These are phyloP conservation scores for Himalopsyche kuldschensis DNA, from an alignment of 2,888 invertebrate genomes.

Conservation along the genomic window DNA sequence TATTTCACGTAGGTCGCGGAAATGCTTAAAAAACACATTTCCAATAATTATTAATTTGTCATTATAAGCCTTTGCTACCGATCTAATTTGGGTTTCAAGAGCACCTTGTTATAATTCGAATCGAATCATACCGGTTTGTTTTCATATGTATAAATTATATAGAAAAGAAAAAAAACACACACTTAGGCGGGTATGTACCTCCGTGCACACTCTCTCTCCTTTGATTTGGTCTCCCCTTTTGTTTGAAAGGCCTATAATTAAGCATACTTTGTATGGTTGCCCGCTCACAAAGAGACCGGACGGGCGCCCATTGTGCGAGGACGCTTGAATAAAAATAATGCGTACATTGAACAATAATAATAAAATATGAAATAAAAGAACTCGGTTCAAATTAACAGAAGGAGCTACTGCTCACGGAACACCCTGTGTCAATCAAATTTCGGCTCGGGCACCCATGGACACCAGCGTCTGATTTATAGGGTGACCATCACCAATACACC, in stretches of 20 bases:
- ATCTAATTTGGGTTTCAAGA: not conserved
- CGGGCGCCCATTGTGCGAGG: constrained; percentile 30
- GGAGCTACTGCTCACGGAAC: constrained; percentile 28
- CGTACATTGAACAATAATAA: constrained; percentile 2
- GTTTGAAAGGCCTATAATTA: constrained; percentile 32
- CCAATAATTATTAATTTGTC: no score
- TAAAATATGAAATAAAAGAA: constrained; percentile 31
- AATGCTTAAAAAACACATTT: no score
- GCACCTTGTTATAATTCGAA: not conserved
- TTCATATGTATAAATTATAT: not conserved
- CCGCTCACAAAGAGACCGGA: constrained; percentile 33
- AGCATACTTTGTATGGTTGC: constrained; percentile 18
- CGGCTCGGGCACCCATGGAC: constrained; percentile 5
- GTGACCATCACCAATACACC: not conserved
- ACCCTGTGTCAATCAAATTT: constrained; percentile 37
- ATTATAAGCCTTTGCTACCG: no score
- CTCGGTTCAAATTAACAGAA: constrained; percentile 30
- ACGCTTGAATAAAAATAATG: constrained; percentile 24
- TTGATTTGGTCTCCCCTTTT: constrained; percentile 11
- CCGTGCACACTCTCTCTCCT: not conserved
- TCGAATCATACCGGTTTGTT: not conserved
- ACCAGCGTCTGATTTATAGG: not conserved
- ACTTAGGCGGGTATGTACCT: not conserved
- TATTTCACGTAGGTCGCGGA: no score
- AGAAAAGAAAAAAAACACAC: not conserved